Conservation (phyloP, 2,888 invertebrate species). For the Rotaria magnacalcarata region DNA sequence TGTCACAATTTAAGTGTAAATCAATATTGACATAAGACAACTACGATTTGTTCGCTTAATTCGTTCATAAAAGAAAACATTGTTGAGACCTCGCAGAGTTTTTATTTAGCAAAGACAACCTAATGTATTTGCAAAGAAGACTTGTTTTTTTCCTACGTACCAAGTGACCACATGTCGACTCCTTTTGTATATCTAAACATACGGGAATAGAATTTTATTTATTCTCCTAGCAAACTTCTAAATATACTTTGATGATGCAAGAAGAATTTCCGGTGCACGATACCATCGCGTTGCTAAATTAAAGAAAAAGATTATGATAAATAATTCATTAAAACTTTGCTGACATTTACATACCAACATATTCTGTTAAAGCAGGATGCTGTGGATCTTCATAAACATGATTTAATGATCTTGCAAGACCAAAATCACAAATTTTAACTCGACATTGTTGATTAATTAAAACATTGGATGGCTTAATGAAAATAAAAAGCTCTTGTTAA, state of each 20-base stretch:
- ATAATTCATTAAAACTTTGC: not conserved
- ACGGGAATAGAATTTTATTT: not conserved
- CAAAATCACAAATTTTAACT: constrained; percentile 92
- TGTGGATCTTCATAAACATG: constrained; percentile 68
- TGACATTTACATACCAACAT: constrained; percentile 18
- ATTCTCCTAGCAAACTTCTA: not conserved
- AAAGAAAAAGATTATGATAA: not conserved
- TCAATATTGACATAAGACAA: no score
- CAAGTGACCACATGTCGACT: constrained; percentile 96
- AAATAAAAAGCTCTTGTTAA: not conserved
- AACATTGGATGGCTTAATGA: constrained; percentile 75
- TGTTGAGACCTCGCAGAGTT: no score
- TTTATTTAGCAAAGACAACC: no score
- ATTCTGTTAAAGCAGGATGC: constrained; percentile 60
- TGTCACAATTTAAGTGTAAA: no score
- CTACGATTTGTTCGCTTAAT: no score
- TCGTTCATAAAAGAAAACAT: no score
- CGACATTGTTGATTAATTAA: constrained; percentile 83
- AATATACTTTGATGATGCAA: constrained; percentile 73
- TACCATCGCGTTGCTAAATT: constrained; percentile 84
- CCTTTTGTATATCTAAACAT: constrained; percentile 78
- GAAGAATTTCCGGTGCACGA: constrained; percentile 89
- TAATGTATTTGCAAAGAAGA: not conserved
- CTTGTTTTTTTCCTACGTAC: not conserved
- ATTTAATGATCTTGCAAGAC: constrained; percentile 83